Evolutionary conservation across 2,797 vertebrate genomes (phyloP).

Genomic region (Sebastes taczanowskii): DNA sequence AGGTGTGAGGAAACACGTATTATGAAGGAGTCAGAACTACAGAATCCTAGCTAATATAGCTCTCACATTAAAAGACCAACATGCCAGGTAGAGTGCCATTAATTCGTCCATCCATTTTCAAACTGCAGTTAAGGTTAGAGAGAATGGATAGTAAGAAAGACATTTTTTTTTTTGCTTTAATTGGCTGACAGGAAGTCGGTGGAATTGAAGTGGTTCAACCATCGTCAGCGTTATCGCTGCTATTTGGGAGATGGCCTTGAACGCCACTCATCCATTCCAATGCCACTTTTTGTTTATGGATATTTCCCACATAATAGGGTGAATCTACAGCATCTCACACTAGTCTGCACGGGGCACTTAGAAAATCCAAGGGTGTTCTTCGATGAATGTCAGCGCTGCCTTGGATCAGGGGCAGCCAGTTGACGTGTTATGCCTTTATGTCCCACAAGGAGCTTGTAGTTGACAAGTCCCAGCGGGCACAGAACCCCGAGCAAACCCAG

Average conservation of each 20-base stretch:
- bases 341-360: not conserved
- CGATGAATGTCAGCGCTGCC: slow-evolving; percentile 23
- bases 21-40: not conserved
- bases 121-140: not conserved
- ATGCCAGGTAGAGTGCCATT: not conserved
- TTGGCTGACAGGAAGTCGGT: slow-evolving; percentile 1
- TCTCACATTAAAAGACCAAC: not conserved
- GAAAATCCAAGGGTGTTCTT: slow-evolving; percentile 28
- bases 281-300: not conserved
- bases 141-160: not conserved
- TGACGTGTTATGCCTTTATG: slow-evolving; percentile 17
- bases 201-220: not conserved
- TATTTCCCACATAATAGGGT: not conserved
- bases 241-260: slow-evolving; percentile 13
- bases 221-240: slow-evolving; percentile 10
- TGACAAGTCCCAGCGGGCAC: slow-evolving; percentile 32
- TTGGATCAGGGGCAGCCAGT: slow-evolving; percentile 15
- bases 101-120: not conserved
- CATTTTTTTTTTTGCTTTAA: not conserved
- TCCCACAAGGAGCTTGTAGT: slow-evolving; percentile 5
- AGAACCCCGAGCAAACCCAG: slow-evolving; percentile 7
- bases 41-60: not conserved
- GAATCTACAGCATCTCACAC: not conserved
- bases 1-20: not conserved
- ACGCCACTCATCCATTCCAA: slow-evolving; percentile 2